Percentiles rank a stretch among this genome's conserved stretches.
Evolutionary conservation across 2,797 vertebrate genomes (phyloP).

Genomic region (Chelidonichthys spinosus): DNA sequence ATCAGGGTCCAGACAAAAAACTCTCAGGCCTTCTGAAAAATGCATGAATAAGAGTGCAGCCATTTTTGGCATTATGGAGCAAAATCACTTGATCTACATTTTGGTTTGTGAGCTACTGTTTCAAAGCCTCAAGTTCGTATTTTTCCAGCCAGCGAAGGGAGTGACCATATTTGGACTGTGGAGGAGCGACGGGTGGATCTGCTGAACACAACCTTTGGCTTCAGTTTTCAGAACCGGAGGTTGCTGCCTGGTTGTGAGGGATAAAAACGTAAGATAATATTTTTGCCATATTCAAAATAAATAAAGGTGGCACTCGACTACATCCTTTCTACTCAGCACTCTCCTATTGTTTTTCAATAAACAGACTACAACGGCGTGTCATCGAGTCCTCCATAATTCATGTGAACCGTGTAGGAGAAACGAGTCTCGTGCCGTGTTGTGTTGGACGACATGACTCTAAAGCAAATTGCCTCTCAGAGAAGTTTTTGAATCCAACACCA

Average conservation of each 20-base stretch:
- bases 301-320: not conserved
- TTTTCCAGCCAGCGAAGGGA: too few species aligned
- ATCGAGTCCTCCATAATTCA: not conserved
- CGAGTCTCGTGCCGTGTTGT: not conserved
- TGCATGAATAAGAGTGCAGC: constrained; percentile 20
- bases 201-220: too few species aligned
- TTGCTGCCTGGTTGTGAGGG: too few species aligned
- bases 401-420: not conserved
- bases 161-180: too few species aligned
- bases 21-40: constrained; percentile 6
- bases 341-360: not conserved
- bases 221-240: too few species aligned
- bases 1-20: constrained; percentile 23
- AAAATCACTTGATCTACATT: too few species aligned
- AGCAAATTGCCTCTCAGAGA: not conserved
- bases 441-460: not conserved
- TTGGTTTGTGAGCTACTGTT: too few species aligned
- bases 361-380: not conserved
- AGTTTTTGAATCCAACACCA: not conserved
- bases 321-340: too few species aligned
- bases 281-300: too few species aligned
- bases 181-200: too few species aligned
- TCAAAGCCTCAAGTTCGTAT: too few species aligned
- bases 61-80: not conserved
- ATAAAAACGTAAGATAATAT: too few species aligned